Evolutionary conservation across 2,888 invertebrate species (phyloP).

Genomic region (Pocota personata): DNA sequence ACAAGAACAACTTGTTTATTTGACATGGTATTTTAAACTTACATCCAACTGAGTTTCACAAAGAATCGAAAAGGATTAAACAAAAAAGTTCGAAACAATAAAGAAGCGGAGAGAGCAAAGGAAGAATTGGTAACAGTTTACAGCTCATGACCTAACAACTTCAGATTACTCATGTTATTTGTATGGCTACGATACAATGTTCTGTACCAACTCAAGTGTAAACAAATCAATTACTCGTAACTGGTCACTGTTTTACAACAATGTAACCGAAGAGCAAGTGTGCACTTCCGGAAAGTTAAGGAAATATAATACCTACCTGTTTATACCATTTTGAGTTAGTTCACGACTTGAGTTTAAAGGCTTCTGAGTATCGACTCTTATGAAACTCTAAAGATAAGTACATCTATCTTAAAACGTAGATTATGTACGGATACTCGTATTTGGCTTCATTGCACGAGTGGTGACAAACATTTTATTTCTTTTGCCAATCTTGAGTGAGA

Average conservation of each 20-base stretch:
- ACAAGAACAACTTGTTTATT: background rate
- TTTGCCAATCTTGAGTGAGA: background rate
- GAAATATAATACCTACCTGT: background rate
- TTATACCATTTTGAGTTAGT: background rate
- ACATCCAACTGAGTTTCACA: background rate
- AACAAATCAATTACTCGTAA: background rate
- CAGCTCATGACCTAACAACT: background rate
- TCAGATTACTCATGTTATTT: background rate
- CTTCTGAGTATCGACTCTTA: background rate
- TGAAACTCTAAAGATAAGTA: background rate
- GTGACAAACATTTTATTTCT: background rate
- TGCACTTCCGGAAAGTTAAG: background rate
- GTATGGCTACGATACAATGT: background rate
- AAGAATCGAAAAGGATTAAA: background rate
- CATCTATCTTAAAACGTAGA: background rate
- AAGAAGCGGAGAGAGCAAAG: background rate
- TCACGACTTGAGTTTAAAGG: background rate
- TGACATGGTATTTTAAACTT: background rate
- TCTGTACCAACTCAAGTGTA: background rate
- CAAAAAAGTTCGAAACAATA: background rate
- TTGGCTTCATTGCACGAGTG: background rate
- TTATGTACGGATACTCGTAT: too few relatives aligned
- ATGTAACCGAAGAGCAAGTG: background rate
- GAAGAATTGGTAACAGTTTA: background rate
- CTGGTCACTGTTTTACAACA: background rate